Percentiles rank a stretch among this genome's conserved stretches.
Evolutionary conservation across 1,140 invertebrate species (phyloP).

Genomic region (Bemisia tabaci): DNA sequence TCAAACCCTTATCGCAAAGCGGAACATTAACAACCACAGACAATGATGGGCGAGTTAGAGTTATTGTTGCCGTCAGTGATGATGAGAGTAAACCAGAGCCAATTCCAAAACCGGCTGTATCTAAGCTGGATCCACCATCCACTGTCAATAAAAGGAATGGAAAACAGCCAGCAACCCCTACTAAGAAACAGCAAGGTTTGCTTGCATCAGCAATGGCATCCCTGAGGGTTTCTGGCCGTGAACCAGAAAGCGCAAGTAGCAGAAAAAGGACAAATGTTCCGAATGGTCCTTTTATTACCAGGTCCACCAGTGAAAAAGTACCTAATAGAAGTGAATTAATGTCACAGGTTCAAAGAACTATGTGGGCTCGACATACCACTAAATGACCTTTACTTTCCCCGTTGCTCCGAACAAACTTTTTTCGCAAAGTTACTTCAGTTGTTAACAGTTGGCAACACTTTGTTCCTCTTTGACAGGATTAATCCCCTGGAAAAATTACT

Average conservation of each 20-base stretch:
- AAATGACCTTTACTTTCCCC: constrained; percentile 38
- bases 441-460: constrained; percentile 1
- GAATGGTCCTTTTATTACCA: constrained; percentile 45
- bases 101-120: constrained; percentile 16
- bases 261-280: constrained; percentile 4
- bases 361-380: constrained; percentile 73
- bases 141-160: constrained; percentile 18
- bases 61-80: constrained; percentile 34
- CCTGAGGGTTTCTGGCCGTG: constrained; percentile 8
- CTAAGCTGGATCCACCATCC: constrained; percentile 32
- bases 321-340: constrained; percentile 68
- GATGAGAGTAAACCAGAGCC: constrained; percentile 22
- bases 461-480: not conserved
- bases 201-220: constrained; percentile 18
- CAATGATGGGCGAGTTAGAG: constrained; percentile 37
- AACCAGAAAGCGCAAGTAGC: not conserved
- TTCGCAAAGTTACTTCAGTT: constrained; percentile 2
- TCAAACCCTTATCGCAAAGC: constrained; percentile 49
- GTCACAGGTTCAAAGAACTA: constrained; percentile 60
- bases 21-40: constrained; percentile 42
- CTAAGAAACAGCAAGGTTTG: constrained; percentile 6
- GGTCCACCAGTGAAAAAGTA: constrained; percentile 69
- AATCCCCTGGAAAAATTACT: constrained; percentile 4
- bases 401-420: not conserved
- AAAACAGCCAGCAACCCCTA: constrained; percentile 1